Conservation (phyloP, 2,797 vertebrate species). For the Artibeus jamaicensis region DNA sequence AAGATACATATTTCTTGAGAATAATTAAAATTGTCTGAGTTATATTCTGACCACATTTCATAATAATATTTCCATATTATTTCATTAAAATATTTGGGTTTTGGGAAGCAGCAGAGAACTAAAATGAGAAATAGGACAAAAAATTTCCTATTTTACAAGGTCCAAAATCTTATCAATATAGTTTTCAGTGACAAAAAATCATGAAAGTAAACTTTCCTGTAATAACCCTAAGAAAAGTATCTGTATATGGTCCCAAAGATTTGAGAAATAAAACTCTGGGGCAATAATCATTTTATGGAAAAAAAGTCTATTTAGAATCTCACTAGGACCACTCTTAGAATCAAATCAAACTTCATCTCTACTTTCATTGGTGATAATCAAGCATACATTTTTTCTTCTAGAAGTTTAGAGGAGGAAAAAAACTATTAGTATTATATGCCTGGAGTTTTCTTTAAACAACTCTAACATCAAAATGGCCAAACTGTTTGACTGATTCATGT, state of each 20-base stretch:
- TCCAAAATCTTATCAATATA: neutral
- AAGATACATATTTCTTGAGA: neutral
- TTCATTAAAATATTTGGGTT: slow-evolving; percentile 34
- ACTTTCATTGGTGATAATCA: neutral
- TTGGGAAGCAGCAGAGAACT: neutral
- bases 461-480: slow-evolving; percentile 78
- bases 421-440: slow-evolving; percentile 68
- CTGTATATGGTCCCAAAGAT: neutral
- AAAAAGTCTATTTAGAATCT: slow-evolving; percentile 29
- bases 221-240: slow-evolving; percentile 38
- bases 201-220: slow-evolving; percentile 12
- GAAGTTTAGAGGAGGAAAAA: slow-evolving; percentile 69
- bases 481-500: slow-evolving; percentile 78
- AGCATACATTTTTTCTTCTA: slow-evolving; percentile 63
- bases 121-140: slow-evolving; percentile 20
- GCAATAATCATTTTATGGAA: slow-evolving; percentile 41
- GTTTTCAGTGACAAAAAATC: neutral
- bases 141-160: neutral
- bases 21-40: slow-evolving; percentile 2
- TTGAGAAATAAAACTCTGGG: neutral
- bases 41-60: neutral
- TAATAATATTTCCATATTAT: neutral
- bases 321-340: neutral
- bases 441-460: slow-evolving; percentile 62
- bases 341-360: neutral